Base-by-base conservation (phyloP, 1,140 invertebrate genomes). In the Colletes latitarsis region DNA sequence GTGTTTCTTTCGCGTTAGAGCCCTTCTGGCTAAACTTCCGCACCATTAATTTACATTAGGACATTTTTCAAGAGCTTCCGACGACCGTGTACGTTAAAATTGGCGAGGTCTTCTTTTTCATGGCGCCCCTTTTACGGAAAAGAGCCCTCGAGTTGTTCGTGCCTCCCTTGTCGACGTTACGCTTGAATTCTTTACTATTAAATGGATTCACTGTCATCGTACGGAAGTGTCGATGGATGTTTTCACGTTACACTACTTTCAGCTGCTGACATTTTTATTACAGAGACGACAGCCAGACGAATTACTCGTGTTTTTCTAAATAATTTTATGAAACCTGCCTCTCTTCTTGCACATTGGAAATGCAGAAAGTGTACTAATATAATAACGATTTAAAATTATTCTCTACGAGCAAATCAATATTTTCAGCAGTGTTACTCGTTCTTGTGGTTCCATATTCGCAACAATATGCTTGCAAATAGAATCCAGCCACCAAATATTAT, bases 41-140 rank as follows among this genome's bases (percentile, higher is more conserved):
- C 80, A 71, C 88, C 88, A 90, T 91, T 92, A 92, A 92, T 91
- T 90, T 89, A 86, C 88, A 90, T 87, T 88, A 88, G 86, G 87
- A 86, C 88, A 90, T 90, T 90, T 90, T 89, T 89, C 88, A 90
- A 89, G 86, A 88, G 85, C 76, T 46, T 46, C 77, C 60, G 52
- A 80, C 57, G 69, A 75, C 58, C 78, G 83, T 81, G 76, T 81
- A 80, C 80, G 73, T 88, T 85, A 78, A 88, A 88, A 88, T 88
- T 85, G 87, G 79, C 77, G 15, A 71, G 81, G 49, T 84, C 85
- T 62, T 87, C 82, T 84, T 87, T 87, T 87, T 84, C 86, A 86
- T 67, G 49, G 55, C 41, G 30, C 55, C 57, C 43, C 69, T 53
- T 72, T 67, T 57, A 63, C 81, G 57, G 49, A 19, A 64, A 55